Evolutionary conservation across 2,888 invertebrate species (phyloP).

Genomic region (Synergus laeviventris): DNA sequence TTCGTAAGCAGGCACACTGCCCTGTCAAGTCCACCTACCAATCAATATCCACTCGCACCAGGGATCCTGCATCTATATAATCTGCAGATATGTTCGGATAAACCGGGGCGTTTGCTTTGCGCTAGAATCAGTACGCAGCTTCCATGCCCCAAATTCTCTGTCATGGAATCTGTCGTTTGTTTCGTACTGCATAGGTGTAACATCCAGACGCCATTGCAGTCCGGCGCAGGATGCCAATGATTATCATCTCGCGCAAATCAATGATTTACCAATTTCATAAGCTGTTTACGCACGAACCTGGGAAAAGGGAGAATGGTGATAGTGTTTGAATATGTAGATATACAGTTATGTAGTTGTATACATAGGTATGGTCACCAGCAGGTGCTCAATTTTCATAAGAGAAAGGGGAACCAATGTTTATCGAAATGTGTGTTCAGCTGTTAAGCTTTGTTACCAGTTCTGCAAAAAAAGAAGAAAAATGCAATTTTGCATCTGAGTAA

Average conservation of each 20-base stretch:
- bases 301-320: background rate
- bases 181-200: conserved; percentile 27
- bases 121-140: conserved; percentile 39
- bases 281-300: conserved; percentile 11
- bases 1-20: conserved; percentile 45
- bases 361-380: background rate
- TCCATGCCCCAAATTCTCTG: conserved; percentile 36
- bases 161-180: conserved; percentile 38
- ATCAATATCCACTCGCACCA: conserved; percentile 61
- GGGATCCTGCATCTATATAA: conserved; percentile 37
- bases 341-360: background rate
- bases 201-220: conserved; percentile 29
- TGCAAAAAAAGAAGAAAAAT: background rate
- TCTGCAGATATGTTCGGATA: conserved; percentile 37
- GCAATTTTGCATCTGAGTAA: conserved; percentile 3
- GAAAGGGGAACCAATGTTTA: background rate
- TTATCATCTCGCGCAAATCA: conserved; percentile 38
- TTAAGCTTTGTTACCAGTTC: background rate
- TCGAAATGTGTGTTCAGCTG: background rate
- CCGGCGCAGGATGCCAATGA: conserved; percentile 38
- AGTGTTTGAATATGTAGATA: background rate
- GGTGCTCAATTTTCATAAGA: background rate
- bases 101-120: conserved; percentile 39
- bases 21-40: conserved; percentile 58
- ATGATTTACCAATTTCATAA: conserved; percentile 36